A percentile compares a stretch with the other conserved stretches of the same genome.
These are phyloP conservation scores for Psettodes erumei DNA, from an alignment of 2,113 vertebrate species.

Conservation along the genomic window DNA sequence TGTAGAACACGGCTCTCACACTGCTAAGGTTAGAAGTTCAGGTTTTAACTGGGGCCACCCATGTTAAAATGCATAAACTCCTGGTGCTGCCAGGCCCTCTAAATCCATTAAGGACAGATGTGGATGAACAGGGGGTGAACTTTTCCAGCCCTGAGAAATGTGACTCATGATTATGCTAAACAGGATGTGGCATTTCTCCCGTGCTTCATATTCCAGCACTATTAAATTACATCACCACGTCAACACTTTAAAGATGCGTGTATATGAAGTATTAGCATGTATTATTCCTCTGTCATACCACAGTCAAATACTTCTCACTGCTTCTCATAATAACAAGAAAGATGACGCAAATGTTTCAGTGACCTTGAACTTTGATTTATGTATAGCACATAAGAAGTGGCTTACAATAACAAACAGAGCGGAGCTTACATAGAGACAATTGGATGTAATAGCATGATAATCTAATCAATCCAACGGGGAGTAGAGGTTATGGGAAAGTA, in stretches of 20 bases:
- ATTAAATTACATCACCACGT: slow-evolving; percentile 13
- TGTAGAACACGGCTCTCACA: slow-evolving; percentile 27
- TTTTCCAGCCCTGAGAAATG: slow-evolving; percentile 41
- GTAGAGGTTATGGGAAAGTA: slow-evolving; percentile 54
- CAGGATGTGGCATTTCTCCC: slow-evolving; percentile 34
- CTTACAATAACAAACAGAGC: slow-evolving; percentile 50
- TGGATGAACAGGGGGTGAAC: slow-evolving; percentile 28
- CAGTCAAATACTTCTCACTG: slow-evolving; percentile 11
- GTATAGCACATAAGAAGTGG: slow-evolving; percentile 35
- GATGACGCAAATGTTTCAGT: slow-evolving; percentile 30
- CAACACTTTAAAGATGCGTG: not conserved
- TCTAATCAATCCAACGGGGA: slow-evolving; percentile 69
- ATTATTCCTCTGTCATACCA: not conserved
- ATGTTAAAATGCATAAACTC: slow-evolving; percentile 45
- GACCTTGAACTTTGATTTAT: slow-evolving; percentile 74
- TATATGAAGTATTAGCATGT: slow-evolving; percentile 27
- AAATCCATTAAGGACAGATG: slow-evolving; percentile 53
- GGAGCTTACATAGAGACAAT: slow-evolving; percentile 56
- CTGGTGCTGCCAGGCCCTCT: slow-evolving; percentile 25
- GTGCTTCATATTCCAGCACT: slow-evolving; percentile 4
- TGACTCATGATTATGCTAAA: slow-evolving; percentile 38
- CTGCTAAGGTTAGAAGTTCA: slow-evolving; percentile 59
- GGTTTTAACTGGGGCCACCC: slow-evolving; percentile 57
- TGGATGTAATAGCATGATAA: slow-evolving; percentile 56
- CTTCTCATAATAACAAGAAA: slow-evolving; percentile 32